These are phyloP conservation scores for Lophius americanus DNA, from an alignment of 2,797 vertebrate species.

Conservation along the genomic window DNA sequence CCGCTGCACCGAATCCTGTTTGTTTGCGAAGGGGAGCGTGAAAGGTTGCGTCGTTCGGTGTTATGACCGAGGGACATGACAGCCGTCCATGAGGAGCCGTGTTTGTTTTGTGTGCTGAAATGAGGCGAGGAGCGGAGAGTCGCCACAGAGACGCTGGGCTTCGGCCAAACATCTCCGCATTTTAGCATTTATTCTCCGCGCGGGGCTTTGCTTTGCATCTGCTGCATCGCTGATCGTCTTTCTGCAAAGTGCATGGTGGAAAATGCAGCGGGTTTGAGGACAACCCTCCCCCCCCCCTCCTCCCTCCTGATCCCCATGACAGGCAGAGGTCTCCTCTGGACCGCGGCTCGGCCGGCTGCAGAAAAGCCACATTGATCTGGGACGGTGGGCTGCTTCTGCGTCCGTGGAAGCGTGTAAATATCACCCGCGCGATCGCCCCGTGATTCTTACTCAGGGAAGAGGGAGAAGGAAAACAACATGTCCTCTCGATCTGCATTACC, in stretches of 20 bases:
- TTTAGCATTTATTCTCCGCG: constrained; percentile 65
- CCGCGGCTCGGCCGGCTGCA: constrained; percentile 70
- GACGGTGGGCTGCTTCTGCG: constrained; percentile 69
- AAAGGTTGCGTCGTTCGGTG: constrained; percentile 34
- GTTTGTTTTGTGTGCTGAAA: constrained; percentile 76
- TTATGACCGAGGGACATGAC: constrained; percentile 63
- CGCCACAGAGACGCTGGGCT: constrained; percentile 80
- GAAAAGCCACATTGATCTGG: constrained; percentile 76
- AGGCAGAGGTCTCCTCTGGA: constrained; percentile 78
- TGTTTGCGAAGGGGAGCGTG: constrained; percentile 43
- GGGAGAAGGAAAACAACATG: constrained; percentile 75
- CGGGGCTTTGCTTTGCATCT: constrained; percentile 55
- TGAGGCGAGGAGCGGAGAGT: constrained; percentile 79
- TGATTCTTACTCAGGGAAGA: constrained; percentile 77
- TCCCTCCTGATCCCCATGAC: constrained; percentile 76
- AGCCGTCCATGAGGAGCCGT: constrained; percentile 62
- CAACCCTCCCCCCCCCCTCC: constrained; percentile 52
- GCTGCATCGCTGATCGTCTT: constrained; percentile 55
- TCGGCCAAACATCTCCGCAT: constrained; percentile 78
- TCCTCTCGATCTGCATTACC: constrained; percentile 89
- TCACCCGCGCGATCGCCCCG: constrained; percentile 51
- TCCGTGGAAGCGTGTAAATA: constrained; percentile 60
- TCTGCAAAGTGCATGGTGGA: constrained; percentile 62
- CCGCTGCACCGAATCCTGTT: constrained; percentile 59
- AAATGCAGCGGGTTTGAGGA: constrained; percentile 80